phyloP scores from a whole-genome alignment of 2,797 vertebrate species.

The Fistularia commersonii region DNA sequence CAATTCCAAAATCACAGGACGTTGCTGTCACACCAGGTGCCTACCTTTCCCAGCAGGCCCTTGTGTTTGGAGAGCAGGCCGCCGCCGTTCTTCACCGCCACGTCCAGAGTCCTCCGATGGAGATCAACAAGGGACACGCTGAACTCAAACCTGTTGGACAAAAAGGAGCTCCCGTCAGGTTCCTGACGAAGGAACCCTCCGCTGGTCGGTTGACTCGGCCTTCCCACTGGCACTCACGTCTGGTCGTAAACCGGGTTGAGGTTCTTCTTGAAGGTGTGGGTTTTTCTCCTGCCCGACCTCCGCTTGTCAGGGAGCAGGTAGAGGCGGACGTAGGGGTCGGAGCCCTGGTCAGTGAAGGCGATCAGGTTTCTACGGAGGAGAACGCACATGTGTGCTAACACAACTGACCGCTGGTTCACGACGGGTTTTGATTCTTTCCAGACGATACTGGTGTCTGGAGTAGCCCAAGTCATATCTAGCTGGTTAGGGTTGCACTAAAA shows the following conservation, averaged over 20 bases:
- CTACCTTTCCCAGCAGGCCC: conserved; percentile 93
- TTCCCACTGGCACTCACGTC: conserved; percentile 74
- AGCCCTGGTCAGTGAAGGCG: conserved; percentile 87
- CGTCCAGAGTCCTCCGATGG: conserved; percentile 86
- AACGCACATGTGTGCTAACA: background rate
- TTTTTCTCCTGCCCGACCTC: conserved; percentile 93
- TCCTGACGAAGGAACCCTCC: no score
- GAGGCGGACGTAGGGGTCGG: conserved; percentile 91
- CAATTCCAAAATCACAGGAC: background rate
- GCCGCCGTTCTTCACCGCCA: conserved; percentile 95
- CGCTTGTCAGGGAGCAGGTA: conserved; percentile 96
- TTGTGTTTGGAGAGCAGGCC: conserved; percentile 94
- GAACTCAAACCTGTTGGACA: conserved; percentile 87
- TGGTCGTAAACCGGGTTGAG: conserved; percentile 91
- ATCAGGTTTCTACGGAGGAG: conserved; percentile 84
- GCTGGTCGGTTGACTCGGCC: no score
- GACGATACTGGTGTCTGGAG: no score
- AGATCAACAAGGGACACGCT: conserved; percentile 87
- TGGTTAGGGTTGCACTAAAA: no score
- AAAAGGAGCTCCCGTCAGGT: background rate
- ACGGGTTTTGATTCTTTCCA: no score
- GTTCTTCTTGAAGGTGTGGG: conserved; percentile 86
- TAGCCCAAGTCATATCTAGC: no score
- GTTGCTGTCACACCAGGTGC: no score
- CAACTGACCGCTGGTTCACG: no score